These are phyloP conservation scores for Patella depressa DNA, from an alignment of 2,888 invertebrate genomes.

Conservation along the genomic window DNA sequence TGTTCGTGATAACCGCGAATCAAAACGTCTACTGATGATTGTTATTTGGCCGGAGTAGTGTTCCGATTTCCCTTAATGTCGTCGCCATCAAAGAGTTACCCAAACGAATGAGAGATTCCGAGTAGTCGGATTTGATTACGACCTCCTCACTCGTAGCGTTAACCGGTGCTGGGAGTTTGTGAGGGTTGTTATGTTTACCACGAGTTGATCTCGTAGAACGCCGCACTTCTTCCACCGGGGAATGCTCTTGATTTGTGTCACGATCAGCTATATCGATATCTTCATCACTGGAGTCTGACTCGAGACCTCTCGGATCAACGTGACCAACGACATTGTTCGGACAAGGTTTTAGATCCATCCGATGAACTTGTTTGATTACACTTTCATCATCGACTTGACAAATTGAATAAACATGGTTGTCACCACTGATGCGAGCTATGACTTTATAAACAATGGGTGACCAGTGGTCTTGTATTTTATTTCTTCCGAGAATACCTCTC, in stretches of 20 bases:
- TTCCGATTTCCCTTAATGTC: not conserved
- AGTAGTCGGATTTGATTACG: not conserved
- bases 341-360: constrained; percentile 6
- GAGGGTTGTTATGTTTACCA: not conserved
- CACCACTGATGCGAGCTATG: not conserved
- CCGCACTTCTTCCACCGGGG: no score
- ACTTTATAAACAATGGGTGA: constrained; percentile 1
- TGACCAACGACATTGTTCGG: not conserved
- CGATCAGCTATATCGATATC: no score
- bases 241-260: no score
- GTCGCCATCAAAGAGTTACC: not conserved
- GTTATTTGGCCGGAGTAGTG: not conserved
- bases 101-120: not conserved
- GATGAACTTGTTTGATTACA: constrained; percentile 5
- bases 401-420: constrained; percentile 17
- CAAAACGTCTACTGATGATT: not conserved
- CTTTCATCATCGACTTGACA: constrained; percentile 15
- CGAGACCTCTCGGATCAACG: no score
- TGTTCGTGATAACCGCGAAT: no score
- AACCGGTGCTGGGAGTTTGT: not conserved
- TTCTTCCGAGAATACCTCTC: constrained; percentile 15
- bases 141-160: not conserved
- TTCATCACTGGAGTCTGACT: no score
- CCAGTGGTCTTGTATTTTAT: constrained; percentile 24
- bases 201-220: not conserved